Evolutionary conservation across 2,888 invertebrate species (phyloP).

Genomic region (Agrotis puta): DNA sequence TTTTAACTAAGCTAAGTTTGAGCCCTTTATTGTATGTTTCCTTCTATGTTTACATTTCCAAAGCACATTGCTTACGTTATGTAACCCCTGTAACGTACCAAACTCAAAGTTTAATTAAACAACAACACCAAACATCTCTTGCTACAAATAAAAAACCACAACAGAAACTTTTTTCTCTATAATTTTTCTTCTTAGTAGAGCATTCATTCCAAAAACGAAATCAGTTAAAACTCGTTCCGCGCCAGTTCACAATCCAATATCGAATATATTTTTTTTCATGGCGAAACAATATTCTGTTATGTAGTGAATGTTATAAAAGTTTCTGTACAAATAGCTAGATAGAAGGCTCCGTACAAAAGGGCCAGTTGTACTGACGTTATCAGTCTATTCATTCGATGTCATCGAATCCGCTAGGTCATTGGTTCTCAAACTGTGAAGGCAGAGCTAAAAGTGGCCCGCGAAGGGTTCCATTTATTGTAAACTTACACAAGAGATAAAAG

Average conservation of each 20-base stretch:
- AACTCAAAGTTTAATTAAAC: not conserved
- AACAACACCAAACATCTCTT: not conserved
- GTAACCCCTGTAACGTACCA: not conserved
- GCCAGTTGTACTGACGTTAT: conserved; percentile 68
- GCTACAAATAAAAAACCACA: not conserved
- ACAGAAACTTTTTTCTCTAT: conserved; percentile 3
- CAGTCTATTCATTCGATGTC: conserved; percentile 73
- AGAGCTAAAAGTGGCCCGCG: not conserved
- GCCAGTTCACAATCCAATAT: conserved; percentile 49
- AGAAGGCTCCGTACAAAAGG: conserved; percentile 61
- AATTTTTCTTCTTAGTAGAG: conserved; percentile 28
- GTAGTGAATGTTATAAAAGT: conserved; percentile 55
- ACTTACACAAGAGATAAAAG: not conserved
- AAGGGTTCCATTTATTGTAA: too few species aligned
- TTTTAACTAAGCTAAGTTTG: too few species aligned
- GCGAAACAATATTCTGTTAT: conserved; percentile 59
- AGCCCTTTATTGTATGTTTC: too few species aligned
- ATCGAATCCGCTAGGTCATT: conserved; percentile 69
- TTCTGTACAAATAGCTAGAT: conserved; percentile 61
- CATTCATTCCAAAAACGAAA: conserved; percentile 45
- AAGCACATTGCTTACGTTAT: not conserved
- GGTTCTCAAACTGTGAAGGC: not conserved
- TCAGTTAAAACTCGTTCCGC: conserved; percentile 49
- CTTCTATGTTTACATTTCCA: too few species aligned
- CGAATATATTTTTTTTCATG: conserved; percentile 49